A percentile compares a stretch with the other conserved stretches of the same genome.
These are phyloP conservation scores for Promerops cafer DNA, from an alignment of 2,113 vertebrate genomes.

Conservation along the genomic window DNA sequence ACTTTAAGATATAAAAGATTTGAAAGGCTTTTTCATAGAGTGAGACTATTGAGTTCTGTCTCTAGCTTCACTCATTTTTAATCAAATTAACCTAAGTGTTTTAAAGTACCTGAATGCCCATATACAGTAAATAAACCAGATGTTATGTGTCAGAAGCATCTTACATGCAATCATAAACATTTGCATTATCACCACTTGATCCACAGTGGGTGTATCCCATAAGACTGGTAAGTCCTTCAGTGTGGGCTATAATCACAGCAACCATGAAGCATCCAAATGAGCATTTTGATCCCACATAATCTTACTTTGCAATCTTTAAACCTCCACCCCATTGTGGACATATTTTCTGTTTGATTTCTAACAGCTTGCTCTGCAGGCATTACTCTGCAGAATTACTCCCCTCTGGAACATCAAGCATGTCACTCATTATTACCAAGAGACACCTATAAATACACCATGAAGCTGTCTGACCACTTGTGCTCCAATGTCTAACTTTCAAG, in stretches of 20 bases:
- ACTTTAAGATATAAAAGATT: background rate
- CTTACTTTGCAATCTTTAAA: background rate
- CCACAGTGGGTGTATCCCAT: background rate
- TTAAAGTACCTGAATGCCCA: constrained; percentile 16
- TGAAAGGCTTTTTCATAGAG: background rate
- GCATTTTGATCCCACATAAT: background rate
- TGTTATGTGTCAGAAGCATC: background rate
- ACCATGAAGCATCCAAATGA: background rate
- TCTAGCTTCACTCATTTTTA: constrained; percentile 22
- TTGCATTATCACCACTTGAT: constrained; percentile 24
- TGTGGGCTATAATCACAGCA: background rate
- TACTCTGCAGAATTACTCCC: background rate
- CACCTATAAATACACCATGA: background rate
- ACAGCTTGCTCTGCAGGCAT: background rate
- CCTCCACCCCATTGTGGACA: background rate
- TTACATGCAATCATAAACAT: background rate
- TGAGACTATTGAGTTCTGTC: background rate
- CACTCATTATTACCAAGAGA: background rate
- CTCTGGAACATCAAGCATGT: background rate
- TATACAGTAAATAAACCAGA: background rate
- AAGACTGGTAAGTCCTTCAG: background rate
- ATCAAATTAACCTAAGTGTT: constrained; percentile 6
- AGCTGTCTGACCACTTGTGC: background rate
- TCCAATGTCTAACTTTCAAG: background rate
- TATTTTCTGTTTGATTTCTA: background rate